phyloP scores from a whole-genome alignment of 2,888 invertebrate genomes.

The Resseliella maxima region DNA sequence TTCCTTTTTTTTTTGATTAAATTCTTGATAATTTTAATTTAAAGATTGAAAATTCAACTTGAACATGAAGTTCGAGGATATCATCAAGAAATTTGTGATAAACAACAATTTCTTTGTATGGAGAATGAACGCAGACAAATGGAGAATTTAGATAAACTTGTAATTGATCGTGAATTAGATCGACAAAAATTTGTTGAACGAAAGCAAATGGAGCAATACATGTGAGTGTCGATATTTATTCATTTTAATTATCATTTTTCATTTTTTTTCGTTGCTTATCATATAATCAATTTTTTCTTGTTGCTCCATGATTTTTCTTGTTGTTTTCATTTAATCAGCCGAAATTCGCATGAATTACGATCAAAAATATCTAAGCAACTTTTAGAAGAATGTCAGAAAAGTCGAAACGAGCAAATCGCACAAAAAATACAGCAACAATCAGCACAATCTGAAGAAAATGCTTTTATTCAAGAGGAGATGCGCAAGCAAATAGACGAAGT shows the following conservation, averaged over 20 bases:
- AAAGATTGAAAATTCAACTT: not conserved
- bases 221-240: not conserved
- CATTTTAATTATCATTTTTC: not conserved
- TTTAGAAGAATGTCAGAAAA: not conserved
- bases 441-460: not conserved
- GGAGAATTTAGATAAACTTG: not conserved
- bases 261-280: not conserved
- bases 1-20: not conserved
- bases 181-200: conserved; percentile 12
- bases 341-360: not conserved
- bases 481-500: not conserved
- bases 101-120: not conserved
- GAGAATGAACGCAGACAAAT: not conserved
- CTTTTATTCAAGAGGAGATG: not conserved
- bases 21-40: not conserved
- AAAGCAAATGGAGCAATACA: not conserved
- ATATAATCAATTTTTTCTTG: too few relatives aligned
- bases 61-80: not conserved
- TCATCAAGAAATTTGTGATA: not conserved
- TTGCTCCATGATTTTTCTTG: too few relatives aligned
- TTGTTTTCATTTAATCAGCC: too few relatives aligned
- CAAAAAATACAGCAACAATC: not conserved
- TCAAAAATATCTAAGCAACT: not conserved
- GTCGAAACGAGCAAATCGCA: not conserved
- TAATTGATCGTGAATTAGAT: conserved; percentile 1